phyloP scores from a whole-genome alignment of 53 echinoderm and acorn worm genomes.

The Patiria pectinifera region DNA sequence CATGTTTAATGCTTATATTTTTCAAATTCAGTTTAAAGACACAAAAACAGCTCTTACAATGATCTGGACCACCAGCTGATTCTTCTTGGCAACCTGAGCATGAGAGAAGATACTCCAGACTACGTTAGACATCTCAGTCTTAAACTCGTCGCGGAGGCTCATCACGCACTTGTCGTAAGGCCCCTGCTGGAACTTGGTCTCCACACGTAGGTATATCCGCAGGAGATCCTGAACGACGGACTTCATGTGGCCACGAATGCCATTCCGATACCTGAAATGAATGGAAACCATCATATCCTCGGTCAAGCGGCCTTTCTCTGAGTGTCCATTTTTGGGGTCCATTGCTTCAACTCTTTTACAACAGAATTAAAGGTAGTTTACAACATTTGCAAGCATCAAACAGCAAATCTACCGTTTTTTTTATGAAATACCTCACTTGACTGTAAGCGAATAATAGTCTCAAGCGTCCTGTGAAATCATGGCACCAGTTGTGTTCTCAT shows the following conservation, averaged over 20 bases:
- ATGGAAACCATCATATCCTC: neutral
- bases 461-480: too few relatives aligned
- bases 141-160: constrained; percentile 87
- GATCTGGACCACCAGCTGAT: constrained; percentile 84
- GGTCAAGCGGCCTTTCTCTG: neutral
- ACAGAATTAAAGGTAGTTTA: too few relatives aligned
- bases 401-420: too few relatives aligned
- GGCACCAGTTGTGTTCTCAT: too few relatives aligned
- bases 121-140: constrained; percentile 85
- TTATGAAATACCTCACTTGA: too few relatives aligned
- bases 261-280: constrained; percentile 83
- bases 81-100: constrained; percentile 86
- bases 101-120: constrained; percentile 94
- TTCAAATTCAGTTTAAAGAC: too few relatives aligned
- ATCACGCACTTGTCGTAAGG: constrained; percentile 96
- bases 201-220: constrained; percentile 80
- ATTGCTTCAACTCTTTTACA: neutral
- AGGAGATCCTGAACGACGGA: constrained; percentile 89
- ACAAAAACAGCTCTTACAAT: constrained; percentile 79
- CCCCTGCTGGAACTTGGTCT: constrained; percentile 92
- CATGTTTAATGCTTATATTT: too few relatives aligned
- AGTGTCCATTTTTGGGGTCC: neutral
- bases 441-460: too few relatives aligned
- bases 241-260: constrained; percentile 99
- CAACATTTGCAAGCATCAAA: too few relatives aligned